Base-by-base conservation (phyloP, 92 coral and sea anemone genomes). In the Virgularia gustaviana region DNA sequence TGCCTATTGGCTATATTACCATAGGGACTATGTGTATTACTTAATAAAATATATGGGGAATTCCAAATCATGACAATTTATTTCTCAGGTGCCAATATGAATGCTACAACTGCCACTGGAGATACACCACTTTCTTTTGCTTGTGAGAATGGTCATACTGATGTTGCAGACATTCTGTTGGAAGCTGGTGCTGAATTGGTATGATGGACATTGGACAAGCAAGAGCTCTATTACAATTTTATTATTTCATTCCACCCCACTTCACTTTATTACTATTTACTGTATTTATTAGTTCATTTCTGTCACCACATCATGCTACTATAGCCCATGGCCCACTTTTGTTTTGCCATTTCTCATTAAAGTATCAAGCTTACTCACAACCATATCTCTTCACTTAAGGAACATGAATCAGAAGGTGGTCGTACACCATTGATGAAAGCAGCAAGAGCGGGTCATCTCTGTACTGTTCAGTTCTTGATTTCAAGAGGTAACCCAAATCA, bases 81-180 rank as follows among this genome's bases (percentile, higher is more conserved):
- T 8, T 24, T 39, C 71, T 0, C 76, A 91, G 99, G 88, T 77
- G 90, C 96, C 49, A 79, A 82, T 65, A 96, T 94, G 52, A 94
- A 89, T 71, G 96, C 96, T 24, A 87, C 99, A 8, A 94, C 99
- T 60, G 96, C 90, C 16, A 94, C 99, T 44, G 95, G 95, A 43
- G 99, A 94, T 67, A 94, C 99, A 0, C 94, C 99, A 0, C 73
- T 94, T 65, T 94, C 99, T 4, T 94, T 94, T 89, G 88, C 99
- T 4, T 94, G 99, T 85, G 99, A 94, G 72, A 94, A 94, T 85
- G 99, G 99, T 22, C 99, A 94, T 83, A 94, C 99, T n/a, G 99
- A 94, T 82, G 99, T 94, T 6, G 90, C 96, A 53, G 99, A 94
- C 75, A 91, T 89, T 41, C 80, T 94, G 35, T 81, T 94, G 20